Conservation (phyloP, 2,888 invertebrate species). For the Octonoba sinensis region DNA sequence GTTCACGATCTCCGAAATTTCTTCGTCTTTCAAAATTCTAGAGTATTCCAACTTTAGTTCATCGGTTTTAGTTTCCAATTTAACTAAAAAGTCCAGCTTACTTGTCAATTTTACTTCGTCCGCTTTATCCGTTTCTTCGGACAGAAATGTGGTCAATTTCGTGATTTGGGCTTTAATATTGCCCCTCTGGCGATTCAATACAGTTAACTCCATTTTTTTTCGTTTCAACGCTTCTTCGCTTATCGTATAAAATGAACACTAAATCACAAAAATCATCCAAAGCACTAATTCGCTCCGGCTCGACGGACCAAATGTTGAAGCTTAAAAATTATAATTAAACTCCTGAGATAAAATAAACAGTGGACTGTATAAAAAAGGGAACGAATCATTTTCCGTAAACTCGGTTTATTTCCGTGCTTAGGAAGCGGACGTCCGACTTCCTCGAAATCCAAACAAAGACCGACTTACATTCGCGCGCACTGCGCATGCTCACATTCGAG, state of each 20-base stretch:
- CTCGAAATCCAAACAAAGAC: too few species aligned
- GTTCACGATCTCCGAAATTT: background rate
- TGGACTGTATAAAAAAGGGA: too few species aligned
- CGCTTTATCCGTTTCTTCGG: background rate
- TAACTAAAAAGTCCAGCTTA: background rate
- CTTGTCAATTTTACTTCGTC: background rate
- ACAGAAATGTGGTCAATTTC: background rate
- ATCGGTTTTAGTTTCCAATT: background rate
- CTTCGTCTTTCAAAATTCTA: background rate
- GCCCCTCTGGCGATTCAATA: background rate
- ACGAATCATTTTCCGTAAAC: too few species aligned
- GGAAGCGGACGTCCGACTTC: too few species aligned
- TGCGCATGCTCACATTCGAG: too few species aligned
- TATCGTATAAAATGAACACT: too few species aligned
- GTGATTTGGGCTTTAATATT: too few species aligned
- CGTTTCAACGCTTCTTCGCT: background rate
- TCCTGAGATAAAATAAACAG: too few species aligned
- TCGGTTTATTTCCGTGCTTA: too few species aligned
- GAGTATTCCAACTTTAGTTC: background rate
- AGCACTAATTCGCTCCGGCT: background rate
- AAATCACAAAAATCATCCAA: too few species aligned
- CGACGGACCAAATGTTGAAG: background rate
- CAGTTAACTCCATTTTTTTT: background rate
- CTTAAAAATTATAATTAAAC: too few species aligned
- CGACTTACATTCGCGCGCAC: too few species aligned